Percentiles rank a stretch among this genome's conserved stretches.
These are phyloP conservation scores for Porites australiensis DNA, from an alignment of 64 coral and sea anemone species.

Conservation along the genomic window DNA sequence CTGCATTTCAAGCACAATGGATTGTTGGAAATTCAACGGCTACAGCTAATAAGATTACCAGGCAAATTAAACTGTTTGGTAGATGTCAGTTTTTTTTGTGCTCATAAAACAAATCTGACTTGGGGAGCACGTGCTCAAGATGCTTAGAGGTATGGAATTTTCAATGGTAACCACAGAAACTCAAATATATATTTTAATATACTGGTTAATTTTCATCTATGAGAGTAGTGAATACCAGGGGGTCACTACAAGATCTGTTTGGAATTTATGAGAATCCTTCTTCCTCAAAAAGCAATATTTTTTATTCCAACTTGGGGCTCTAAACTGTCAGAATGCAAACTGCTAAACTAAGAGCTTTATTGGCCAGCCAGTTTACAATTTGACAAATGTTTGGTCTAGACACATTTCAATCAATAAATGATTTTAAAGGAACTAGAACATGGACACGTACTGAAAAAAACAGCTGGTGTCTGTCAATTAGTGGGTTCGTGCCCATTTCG, in stretches of 20 bases:
- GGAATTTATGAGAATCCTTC: not conserved
- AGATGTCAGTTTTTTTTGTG: no score
- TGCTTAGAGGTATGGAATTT: no score
- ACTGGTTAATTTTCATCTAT: no score
- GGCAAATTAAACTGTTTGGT: no score
- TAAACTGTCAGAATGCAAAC: not conserved
- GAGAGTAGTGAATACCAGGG: no score
- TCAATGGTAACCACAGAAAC: no score
- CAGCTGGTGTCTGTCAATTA: constrained; percentile 31
- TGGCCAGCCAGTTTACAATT: not conserved
- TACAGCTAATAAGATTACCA: no score
- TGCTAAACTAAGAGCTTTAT: not conserved
- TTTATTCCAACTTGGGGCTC: not conserved
- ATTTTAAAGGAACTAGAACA: not conserved
- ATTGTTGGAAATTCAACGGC: not conserved
- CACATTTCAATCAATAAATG: constrained; percentile 45
- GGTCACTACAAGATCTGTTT: not conserved
- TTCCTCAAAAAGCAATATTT: not conserved
- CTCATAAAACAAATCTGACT: no score
- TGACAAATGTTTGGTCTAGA: constrained; percentile 26
- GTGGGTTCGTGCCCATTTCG: not conserved
- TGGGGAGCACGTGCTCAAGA: no score
- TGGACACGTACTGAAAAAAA: not conserved
- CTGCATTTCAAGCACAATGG: not conserved
- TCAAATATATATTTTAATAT: no score